These are phyloP conservation scores for Heliconius sara DNA, from an alignment of 2,888 invertebrate genomes.

Conservation along the genomic window DNA sequence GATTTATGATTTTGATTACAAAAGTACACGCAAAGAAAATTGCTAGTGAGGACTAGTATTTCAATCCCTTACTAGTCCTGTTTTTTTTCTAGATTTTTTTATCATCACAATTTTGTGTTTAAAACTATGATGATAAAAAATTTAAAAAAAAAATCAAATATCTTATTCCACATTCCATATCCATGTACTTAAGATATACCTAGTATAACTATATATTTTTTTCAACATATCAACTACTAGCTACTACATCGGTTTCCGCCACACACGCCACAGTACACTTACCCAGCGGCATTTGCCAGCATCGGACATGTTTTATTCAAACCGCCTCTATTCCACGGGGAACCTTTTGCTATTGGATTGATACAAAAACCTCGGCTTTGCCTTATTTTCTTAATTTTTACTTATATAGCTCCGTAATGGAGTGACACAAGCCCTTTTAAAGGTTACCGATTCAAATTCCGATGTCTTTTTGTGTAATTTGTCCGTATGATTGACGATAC, in stretches of 20 bases:
- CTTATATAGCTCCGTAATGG: constrained; percentile 20
- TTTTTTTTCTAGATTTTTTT: too few relatives aligned
- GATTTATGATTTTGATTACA: too few relatives aligned
- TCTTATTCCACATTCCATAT: too few relatives aligned
- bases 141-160: too few relatives aligned
- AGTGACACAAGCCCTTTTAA: constrained; percentile 11
- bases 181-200: too few relatives aligned
- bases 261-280: constrained; percentile 24
- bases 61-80: too few relatives aligned
- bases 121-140: too few relatives aligned
- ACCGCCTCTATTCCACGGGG: constrained; percentile 36
- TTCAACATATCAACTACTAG: background rate
- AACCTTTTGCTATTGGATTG: constrained; percentile 28
- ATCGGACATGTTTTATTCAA: constrained; percentile 37
- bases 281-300: constrained; percentile 35
- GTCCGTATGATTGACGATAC: constrained; percentile 17
- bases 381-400: constrained; percentile 29
- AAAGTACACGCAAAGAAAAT: too few relatives aligned
- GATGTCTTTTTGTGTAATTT: constrained; percentile 16
- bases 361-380: constrained; percentile 26
- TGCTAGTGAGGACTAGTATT: too few relatives aligned
- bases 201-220: background rate
- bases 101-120: too few relatives aligned
- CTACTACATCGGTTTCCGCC: background rate
- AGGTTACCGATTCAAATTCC: constrained; percentile 17